Evolutionary conservation across 23 tunicate species (phyloP).

Genomic region (Botrylloides violaceus): DNA sequence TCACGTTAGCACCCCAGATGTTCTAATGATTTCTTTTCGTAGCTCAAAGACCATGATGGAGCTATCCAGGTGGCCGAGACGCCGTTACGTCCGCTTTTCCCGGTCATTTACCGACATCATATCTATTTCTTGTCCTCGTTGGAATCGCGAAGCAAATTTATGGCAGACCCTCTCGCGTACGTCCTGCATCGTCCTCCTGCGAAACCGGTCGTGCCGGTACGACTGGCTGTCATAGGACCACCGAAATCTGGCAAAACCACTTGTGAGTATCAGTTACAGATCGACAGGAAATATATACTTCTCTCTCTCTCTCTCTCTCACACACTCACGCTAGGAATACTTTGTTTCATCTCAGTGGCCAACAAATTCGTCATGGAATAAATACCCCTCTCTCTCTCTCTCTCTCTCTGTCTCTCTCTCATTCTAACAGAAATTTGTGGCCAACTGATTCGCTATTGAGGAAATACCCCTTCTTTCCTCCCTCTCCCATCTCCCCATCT

Average conservation of each 20-base stretch:
- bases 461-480: too few relatives aligned
- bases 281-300: too few relatives aligned
- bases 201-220: constrained; percentile 71
- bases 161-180: constrained; percentile 49
- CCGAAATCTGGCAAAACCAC: constrained; percentile 94
- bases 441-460: too few relatives aligned
- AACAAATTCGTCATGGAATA: too few relatives aligned
- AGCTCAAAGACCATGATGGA: constrained; percentile 18
- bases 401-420: too few relatives aligned
- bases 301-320: too few relatives aligned
- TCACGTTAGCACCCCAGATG: neutral
- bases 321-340: too few relatives aligned
- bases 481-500: too few relatives aligned
- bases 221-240: constrained; percentile 78
- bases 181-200: constrained; percentile 44
- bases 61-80: constrained; percentile 44
- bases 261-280: constrained; percentile 56
- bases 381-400: too few relatives aligned
- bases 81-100: constrained; percentile 28
- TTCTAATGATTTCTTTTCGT: neutral
- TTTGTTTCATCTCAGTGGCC: too few relatives aligned
- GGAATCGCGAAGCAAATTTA: constrained; percentile 54
- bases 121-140: constrained; percentile 55
- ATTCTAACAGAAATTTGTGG: too few relatives aligned
- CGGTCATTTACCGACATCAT: constrained; percentile 73